Base-by-base conservation (phyloP, 2,888 invertebrate genomes). In the Ophion obscuratus region DNA sequence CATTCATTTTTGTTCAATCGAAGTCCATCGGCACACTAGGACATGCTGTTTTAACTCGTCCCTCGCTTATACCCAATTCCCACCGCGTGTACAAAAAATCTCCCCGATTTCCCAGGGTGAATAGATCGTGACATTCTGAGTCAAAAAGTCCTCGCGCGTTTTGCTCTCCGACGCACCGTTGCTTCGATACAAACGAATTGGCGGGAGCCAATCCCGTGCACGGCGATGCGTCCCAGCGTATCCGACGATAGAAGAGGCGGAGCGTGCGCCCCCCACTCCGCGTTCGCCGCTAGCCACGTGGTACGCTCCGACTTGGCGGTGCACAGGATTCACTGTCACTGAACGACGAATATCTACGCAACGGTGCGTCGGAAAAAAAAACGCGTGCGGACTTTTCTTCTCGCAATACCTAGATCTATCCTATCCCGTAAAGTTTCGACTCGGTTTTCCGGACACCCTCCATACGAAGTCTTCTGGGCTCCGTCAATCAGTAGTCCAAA, bases 11-110 rank as follows among this genome's bases (percentile, higher is more conserved):
- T 61, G 2, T 17, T 77, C 7, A 24, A 24, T 67, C 20, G 14
- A 47, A 66, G 11, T 77, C 4, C 36, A 27, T 7, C 27, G 27
- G 62, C 27, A 44, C 5, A 62, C n/a, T 53, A 14, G 3, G 4
- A 47, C 14, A 9, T 27, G 68, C 40, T 64, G 44, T 53, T 44
- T 62, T 20, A n/a, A 20, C 47, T 70, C 20, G 40, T 79, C 68
- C 68, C 74, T 83, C 78, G 78, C 62, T 83, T 81, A 68, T 78
- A 53, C 73, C 67, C 64, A 59, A 61, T 59, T 74, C 62, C 17
- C 3, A 10, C 11, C 27, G 17, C 17, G 17, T 53, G 4, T 53
- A 17, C 53, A 17, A 53, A 53, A 53, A 53, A 17, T 53, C 17
- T 14, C 5, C 53, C 14, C 17, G 53, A 17, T 14, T 53, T 5